Conservation (phyloP, 2,113 vertebrate species). For the Pogona vitticeps region DNA sequence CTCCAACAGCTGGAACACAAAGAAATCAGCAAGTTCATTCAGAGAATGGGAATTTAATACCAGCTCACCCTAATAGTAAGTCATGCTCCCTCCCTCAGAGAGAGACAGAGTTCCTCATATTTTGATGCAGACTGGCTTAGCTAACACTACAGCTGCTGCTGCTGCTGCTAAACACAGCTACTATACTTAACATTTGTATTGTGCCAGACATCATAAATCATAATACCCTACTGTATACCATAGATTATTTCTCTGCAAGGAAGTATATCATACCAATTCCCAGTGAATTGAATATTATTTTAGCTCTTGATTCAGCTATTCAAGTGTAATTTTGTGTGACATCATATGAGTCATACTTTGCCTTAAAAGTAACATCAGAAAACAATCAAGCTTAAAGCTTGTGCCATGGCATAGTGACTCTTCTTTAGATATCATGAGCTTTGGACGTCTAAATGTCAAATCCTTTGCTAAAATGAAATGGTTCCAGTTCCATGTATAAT, state of each 20-base stretch:
- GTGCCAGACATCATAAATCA: background rate
- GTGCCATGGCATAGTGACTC: background rate
- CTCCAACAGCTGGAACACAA: background rate
- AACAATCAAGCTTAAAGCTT: background rate
- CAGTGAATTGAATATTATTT: background rate
- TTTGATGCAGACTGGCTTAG: background rate
- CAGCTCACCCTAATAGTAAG: background rate
- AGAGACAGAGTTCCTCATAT: background rate
- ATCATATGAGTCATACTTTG: background rate
- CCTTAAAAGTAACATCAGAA: background rate
- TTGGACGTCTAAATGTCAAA: background rate
- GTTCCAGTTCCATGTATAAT: background rate
- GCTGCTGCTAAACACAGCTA: background rate
- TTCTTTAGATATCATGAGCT: background rate
- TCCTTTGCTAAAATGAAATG: slow-evolving; percentile 7
- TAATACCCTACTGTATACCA: background rate
- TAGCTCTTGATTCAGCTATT: background rate
- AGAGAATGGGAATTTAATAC: background rate
- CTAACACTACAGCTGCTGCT: background rate
- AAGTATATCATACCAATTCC: background rate
- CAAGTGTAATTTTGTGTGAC: slow-evolving; percentile 1
- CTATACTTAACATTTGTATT: background rate
- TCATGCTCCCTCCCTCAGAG: background rate
- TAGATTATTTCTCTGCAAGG: background rate
- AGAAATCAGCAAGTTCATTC: background rate